Evolutionary conservation across 2,113 vertebrate genomes (phyloP), one percentile per base, ranked within the genome.

Genomic region (Theristicus caerulescens): DNA sequence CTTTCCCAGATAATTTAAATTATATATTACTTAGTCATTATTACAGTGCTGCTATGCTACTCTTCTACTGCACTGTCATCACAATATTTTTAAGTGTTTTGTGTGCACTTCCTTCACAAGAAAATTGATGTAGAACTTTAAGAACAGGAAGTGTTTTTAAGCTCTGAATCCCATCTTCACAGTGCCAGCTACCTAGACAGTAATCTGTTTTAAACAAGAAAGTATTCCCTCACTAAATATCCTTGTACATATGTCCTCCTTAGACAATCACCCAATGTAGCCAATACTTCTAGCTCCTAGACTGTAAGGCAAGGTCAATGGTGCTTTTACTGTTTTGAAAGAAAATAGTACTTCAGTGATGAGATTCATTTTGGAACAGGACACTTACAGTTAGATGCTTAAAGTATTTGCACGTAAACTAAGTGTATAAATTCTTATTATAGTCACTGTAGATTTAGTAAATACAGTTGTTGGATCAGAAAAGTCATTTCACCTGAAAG

Each of bases 311-410:
- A 55, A 85, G 20, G n/a, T 22, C 21, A 40, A 7, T 73, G 13
- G 5, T 59, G 6, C 1, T 70, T 70, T 74, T 11, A 70, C 5
- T 46, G 31, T 86, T 94, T 79, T 61, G 16, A 86, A 89, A 83
- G 10, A 55, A 88, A 78, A 46, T 13, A 49, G 5, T 36, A 58
- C 40, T 66, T 38, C 27, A 40, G 6, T 26, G 5, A 21, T 40
- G 34, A 83, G 19, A 73, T 54, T 78, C 3, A 2, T 67, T 88
- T 81, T 69, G 25, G 38, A 84, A 62, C 14, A 34, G 13, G 3
- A 4, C 3, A 49, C 6, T 55, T 79, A 36, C 3, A 54, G 6
- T n/a, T 64, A 21, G 2, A 6, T 10, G 0, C 11, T 8, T 73
- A 31, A 49, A 57, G 16, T 65, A 66, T 80, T 73, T 54, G 29